phyloP scores from a whole-genome alignment of 2,888 invertebrate species.

The Clusia tigrina region DNA sequence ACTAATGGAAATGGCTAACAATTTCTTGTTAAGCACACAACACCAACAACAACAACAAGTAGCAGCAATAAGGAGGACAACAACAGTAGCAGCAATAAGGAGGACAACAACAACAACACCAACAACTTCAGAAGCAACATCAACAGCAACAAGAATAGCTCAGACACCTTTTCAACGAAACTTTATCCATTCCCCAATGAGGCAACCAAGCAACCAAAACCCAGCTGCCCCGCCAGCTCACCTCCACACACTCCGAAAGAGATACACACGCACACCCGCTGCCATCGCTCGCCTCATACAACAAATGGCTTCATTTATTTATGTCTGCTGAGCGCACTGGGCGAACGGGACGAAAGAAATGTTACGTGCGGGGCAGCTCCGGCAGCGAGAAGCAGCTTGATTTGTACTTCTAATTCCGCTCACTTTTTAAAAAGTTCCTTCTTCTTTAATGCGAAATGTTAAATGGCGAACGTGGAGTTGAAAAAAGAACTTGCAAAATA shows the following conservation, averaged over 20 bases:
- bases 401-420: not conserved
- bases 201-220: not conserved
- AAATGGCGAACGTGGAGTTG: not conserved
- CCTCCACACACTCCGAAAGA: not conserved
- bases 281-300: no score
- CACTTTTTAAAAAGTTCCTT: not conserved
- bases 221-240: not conserved
- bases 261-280: not conserved
- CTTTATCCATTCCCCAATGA: constrained; percentile 8
- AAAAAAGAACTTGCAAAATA: no score
- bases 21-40: constrained; percentile 35
- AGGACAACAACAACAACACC: no score
- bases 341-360: not conserved
- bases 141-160: constrained; percentile 25
- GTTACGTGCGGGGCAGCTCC: not conserved
- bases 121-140: constrained; percentile 33
- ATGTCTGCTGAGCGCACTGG: constrained; percentile 46
- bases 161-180: no score
- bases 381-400: not conserved
- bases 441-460: no score
- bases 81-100: no score
- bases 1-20: constrained; percentile 57
- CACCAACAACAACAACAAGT: no score
- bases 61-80: no score
- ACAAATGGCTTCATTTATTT: constrained; percentile 57